Evolutionary conservation across 1,140 invertebrate genomes (phyloP), one percentile per base, ranked within the genome.

Genomic region (Drosophila tani): DNA sequence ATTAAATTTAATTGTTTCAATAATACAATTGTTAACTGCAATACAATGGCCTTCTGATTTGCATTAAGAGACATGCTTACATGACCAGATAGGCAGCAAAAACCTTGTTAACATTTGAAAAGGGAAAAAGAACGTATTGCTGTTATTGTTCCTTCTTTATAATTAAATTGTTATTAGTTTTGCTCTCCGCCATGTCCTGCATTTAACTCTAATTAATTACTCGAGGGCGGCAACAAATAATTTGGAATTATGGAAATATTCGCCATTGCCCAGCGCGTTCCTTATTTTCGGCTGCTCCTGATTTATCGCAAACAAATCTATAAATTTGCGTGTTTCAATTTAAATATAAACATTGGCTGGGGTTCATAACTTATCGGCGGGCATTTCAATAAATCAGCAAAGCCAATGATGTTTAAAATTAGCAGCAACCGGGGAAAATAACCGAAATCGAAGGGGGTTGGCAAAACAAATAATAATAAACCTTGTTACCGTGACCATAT

Each of bases 381-480:
- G 50, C 60, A 80, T 66, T 74, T 64, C 75, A 65, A 90, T 90
- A 90, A 90, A 85, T 90, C 79, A 82, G 56, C 74, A 69, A 77
- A 90, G 70, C 81, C 85, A 90, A 90, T 90, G 85, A 77, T 80
- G 86, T 90, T 81, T 90, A 90, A 90, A 90, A 90, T 90, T 90
- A 90, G 86, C 85, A 76, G 66, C 29, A 53, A 50, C 45, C 64
- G 29, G 53, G 58, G 51, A 80, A 81, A 82, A 58, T 24, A 47
- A 14, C 45, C 19, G 57, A 82, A 65, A 73, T 29, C 53, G 19
- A 56, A 53, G 40, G 50, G 12, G 24, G 29, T 32, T 35, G 11
- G 57, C 60, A 58, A 83, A 87, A 65, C 73, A 88, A 90, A 90
- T 90, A 90, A 90, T 90, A 85, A 90, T 90, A 90, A 90, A 90